Evolutionary conservation across 2,888 invertebrate species (phyloP), one percentile per base, ranked within the genome.

Genomic region (Rhingia rostrata): DNA sequence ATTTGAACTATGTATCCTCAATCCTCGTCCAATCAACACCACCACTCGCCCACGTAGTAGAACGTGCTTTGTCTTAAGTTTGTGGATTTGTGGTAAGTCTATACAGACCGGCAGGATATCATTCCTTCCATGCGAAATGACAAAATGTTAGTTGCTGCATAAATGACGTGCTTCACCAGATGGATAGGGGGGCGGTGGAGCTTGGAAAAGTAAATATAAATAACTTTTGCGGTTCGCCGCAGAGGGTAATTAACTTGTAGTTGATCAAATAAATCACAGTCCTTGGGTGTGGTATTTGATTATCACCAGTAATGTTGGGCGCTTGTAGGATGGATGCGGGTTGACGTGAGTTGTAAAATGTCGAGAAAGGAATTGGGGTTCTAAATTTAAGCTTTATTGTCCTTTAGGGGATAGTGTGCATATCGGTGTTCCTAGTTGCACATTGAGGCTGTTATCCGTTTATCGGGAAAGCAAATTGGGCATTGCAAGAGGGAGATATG

Each of bases 241-340:
- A 53, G 73, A 78, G 83, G 72, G 51, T 83, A 78, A 78, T 83
- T 83, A 83, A 83, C 83, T 83, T 83, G 83, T 78, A 69, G 78
- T 78, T 73, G 67, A 78, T 73, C 78, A 66, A 78, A 78, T 78
- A 83, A 83, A 60, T 70, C 60, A 41, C 39, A 12, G 56, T 35
- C 30, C 41, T 51, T 51, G 14, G 39, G 51, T 64, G 1, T 64
- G 72, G 53, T 12, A 53, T 7, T 61, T 53, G 43, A 54, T 61
- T 43, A 60, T 53, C 41, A 41, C 58, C 58, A 22, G 22, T 22
- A 22, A 22, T 22, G 22, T 22, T 22, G 22, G 22, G 22, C 22
- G 22, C 22, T 22, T 22, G 22, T 22, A 22, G 22, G 2, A 22
- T 22, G 22, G 22, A 22, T 22, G 22, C 22, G 1, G 22, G 22